phyloP scores from a whole-genome alignment of 2,113 vertebrate species.

The Xiphophorus hellerii region DNA sequence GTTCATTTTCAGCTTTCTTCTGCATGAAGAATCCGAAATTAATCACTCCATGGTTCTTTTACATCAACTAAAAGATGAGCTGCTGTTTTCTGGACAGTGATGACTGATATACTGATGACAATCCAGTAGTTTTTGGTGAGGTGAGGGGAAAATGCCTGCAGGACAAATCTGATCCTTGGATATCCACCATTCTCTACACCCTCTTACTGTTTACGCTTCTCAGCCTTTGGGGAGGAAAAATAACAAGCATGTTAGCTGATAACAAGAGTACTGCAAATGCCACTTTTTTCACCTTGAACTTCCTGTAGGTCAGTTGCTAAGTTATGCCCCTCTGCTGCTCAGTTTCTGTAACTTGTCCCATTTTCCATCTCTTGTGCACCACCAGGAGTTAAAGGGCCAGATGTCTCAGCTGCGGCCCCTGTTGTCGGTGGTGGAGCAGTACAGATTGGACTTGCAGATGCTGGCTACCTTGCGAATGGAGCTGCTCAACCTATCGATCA shows the following conservation, averaged over 20 bases:
- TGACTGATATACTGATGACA: neutral
- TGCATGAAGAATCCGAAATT: no score
- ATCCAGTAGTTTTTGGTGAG: no score
- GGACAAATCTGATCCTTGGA: neutral
- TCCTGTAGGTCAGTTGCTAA: neutral
- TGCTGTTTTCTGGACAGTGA: no score
- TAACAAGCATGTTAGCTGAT: slow-evolving; percentile 17
- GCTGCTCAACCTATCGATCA: slow-evolving; percentile 86
- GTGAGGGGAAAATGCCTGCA: no score
- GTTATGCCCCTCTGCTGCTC: neutral
- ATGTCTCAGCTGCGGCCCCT: slow-evolving; percentile 92
- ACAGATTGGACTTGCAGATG: slow-evolving; percentile 88
- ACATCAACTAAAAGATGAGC: no score
- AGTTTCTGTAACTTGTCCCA: neutral
- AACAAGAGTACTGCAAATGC: slow-evolving; percentile 6
- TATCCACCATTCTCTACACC: neutral
- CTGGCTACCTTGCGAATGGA: slow-evolving; percentile 89
- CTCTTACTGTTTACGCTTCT: slow-evolving; percentile 1
- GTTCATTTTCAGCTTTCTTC: no score
- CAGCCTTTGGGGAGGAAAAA: slow-evolving; percentile 7
- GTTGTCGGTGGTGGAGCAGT: slow-evolving; percentile 89
- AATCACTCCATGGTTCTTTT: no score
- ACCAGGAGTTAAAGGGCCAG: slow-evolving; percentile 91
- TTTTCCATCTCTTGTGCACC: neutral
- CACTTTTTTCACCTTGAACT: neutral